Percentiles rank a stretch among this genome's conserved stretches.
phyloP scores from a whole-genome alignment of 1,140 invertebrate species.

The Hyles euphorbiae region DNA sequence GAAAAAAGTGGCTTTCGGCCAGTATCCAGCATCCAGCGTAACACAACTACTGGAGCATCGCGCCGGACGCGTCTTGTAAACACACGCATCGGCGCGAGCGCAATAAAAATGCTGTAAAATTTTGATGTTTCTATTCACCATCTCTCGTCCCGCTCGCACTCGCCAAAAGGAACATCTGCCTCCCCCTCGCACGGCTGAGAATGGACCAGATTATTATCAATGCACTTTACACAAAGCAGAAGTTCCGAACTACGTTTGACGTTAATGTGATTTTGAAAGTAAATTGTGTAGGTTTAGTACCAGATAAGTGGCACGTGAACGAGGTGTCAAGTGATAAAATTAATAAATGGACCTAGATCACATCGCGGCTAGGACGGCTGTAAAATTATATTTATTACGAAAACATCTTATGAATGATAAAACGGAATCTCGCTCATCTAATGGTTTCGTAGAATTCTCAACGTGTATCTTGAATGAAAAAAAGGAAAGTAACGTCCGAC shows the following conservation, averaged over 20 bases:
- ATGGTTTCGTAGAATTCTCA: slow-evolving; percentile 4
- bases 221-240: slow-evolving; percentile 75
- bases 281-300: slow-evolving; percentile 69
- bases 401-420: slow-evolving; percentile 14
- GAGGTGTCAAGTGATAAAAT: slow-evolving; percentile 69
- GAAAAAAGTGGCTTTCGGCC: slow-evolving; percentile 18
- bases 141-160: slow-evolving; percentile 30
- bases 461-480: slow-evolving; percentile 3
- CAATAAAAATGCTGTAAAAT: slow-evolving; percentile 74
- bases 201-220: slow-evolving; percentile 71
- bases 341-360: slow-evolving; percentile 60
- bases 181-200: slow-evolving; percentile 44
- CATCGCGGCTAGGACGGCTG: slow-evolving; percentile 23
- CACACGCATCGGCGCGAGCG: slow-evolving; percentile 50
- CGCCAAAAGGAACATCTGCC: slow-evolving; percentile 14
- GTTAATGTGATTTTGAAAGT: slow-evolving; percentile 72
- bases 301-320: slow-evolving; percentile 56
- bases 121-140: slow-evolving; percentile 72
- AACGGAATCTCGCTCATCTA: slow-evolving; percentile 5
- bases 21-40: slow-evolving; percentile 29
- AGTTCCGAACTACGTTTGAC: slow-evolving; percentile 59
- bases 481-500: not conserved
- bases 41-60: slow-evolving; percentile 30
- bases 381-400: slow-evolving; percentile 20
- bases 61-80: slow-evolving; percentile 64